Percentiles rank a stretch among this genome's conserved stretches.
These are phyloP conservation scores for Ophion slaviceki DNA, from an alignment of 2,888 invertebrate genomes.

Conservation along the genomic window DNA sequence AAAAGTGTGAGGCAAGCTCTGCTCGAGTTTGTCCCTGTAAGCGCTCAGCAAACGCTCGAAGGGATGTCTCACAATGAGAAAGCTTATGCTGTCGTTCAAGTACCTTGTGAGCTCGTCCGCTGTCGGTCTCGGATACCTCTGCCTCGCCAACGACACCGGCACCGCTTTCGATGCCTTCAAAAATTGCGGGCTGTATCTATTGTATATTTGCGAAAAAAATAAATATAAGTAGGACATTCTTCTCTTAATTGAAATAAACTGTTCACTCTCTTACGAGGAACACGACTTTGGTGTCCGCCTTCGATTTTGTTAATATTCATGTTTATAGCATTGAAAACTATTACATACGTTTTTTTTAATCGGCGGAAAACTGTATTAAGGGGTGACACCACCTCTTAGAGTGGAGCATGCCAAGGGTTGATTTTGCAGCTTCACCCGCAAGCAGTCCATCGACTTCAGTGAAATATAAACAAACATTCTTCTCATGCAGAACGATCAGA, in stretches of 20 bases:
- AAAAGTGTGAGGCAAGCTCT: slow-evolving; percentile 92
- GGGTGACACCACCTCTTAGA: too few relatives aligned
- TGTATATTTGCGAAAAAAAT: slow-evolving; percentile 54
- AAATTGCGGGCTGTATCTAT: slow-evolving; percentile 89
- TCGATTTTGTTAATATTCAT: not conserved
- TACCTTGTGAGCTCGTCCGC: slow-evolving; percentile 89
- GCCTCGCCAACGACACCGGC: slow-evolving; percentile 90
- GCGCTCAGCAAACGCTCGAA: slow-evolving; percentile 92
- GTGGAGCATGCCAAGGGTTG: too few relatives aligned
- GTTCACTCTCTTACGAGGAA: too few relatives aligned
- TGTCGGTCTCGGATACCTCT: slow-evolving; percentile 91
- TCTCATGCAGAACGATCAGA: too few relatives aligned
- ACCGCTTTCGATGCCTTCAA: slow-evolving; percentile 91
- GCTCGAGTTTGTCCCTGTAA: slow-evolving; percentile 93
- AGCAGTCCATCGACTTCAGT: too few relatives aligned
- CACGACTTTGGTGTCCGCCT: not conserved
- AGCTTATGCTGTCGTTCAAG: slow-evolving; percentile 91
- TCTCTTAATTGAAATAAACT: not conserved
- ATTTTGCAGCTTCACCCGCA: too few relatives aligned
- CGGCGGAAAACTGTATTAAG: too few relatives aligned
- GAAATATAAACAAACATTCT: too few relatives aligned
- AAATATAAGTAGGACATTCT: not conserved
- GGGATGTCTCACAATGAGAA: slow-evolving; percentile 93
- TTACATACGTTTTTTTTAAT: too few relatives aligned
- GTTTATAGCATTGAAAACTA: too few relatives aligned